Percentiles rank a stretch among this genome's conserved stretches.
Conservation (phyloP, 2,797 vertebrate species). For the Chelidonichthys spinosus region DNA sequence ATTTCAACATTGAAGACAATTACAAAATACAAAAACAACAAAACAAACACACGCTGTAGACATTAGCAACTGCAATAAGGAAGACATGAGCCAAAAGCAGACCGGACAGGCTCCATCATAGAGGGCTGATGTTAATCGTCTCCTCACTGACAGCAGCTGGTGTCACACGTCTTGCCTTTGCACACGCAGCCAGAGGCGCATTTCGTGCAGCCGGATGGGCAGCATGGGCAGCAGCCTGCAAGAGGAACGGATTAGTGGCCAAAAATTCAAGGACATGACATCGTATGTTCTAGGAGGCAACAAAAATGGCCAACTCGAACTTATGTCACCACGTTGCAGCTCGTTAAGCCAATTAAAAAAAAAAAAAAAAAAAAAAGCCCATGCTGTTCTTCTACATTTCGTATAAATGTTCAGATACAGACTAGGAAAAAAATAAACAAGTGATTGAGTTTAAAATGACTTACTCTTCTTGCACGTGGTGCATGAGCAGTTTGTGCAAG, state of each 20-base stretch:
- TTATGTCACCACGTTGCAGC: too few species aligned
- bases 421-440: neutral
- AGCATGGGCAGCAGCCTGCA: constrained; percentile 89
- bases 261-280: neutral
- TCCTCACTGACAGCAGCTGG: constrained; percentile 91
- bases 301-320: neutral
- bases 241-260: neutral
- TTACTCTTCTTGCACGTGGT: constrained; percentile 92
- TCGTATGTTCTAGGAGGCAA: neutral
- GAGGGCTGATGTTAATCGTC: neutral
- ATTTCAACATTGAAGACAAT: constrained; percentile 34
- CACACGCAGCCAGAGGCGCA: constrained; percentile 93
- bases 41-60: neutral
- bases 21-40: constrained; percentile 40
- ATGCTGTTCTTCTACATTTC: too few species aligned
- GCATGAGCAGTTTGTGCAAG: constrained; percentile 92
- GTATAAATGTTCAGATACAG: rapidly evolving
- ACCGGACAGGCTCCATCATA: neutral
- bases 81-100: neutral
- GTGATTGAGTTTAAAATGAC: constrained; percentile 32
- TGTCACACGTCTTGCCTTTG: constrained; percentile 86
- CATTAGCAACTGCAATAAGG: neutral
- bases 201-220: constrained; percentile 89
- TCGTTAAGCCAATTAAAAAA: neutral
- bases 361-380: too few species aligned